These are phyloP conservation scores for Diloba caeruleocephala DNA, from an alignment of 2,888 invertebrate species.

Conservation along the genomic window DNA sequence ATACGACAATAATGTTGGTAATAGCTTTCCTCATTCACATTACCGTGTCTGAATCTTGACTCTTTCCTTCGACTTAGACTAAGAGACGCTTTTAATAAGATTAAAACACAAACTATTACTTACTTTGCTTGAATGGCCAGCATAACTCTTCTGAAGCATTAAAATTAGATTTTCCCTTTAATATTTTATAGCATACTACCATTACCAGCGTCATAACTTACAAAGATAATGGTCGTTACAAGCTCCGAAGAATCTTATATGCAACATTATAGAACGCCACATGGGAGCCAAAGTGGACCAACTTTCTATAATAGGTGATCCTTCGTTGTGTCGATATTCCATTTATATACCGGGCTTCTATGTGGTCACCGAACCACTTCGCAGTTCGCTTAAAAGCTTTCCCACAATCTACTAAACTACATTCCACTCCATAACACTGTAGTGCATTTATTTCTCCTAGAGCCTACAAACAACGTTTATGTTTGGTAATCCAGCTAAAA, in stretches of 20 bases:
- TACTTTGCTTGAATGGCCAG: not conserved
- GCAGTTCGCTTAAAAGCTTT: slow-evolving; percentile 72
- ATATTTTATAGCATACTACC: slow-evolving; percentile 44
- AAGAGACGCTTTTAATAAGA: slow-evolving; percentile 22
- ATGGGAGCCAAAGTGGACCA: slow-evolving; percentile 40
- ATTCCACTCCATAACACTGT: slow-evolving; percentile 50
- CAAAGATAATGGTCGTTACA: slow-evolving; percentile 61
- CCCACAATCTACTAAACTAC: slow-evolving; percentile 65
- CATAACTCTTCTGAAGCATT: slow-evolving; percentile 14
- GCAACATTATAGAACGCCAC: slow-evolving; percentile 57
- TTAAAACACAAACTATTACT: slow-evolving; percentile 20
- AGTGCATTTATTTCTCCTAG: slow-evolving; percentile 41
- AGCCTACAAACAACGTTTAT: slow-evolving; percentile 31
- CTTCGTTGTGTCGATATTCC: slow-evolving; percentile 55
- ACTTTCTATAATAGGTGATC: slow-evolving; percentile 55
- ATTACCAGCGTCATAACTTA: slow-evolving; percentile 59
- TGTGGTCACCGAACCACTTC: slow-evolving; percentile 54
- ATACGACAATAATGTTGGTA: slow-evolving; percentile 56
- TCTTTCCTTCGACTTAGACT: slow-evolving; percentile 17
- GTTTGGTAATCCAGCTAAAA: slow-evolving; percentile 14
- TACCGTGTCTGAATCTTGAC: slow-evolving; percentile 49
- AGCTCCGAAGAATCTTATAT: slow-evolving; percentile 59
- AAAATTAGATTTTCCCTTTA: slow-evolving; percentile 34
- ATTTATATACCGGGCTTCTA: slow-evolving; percentile 62
- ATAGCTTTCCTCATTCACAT: slow-evolving; percentile 50